phyloP scores from a whole-genome alignment of 2,888 invertebrate species.

The Melinaea menophilus region DNA sequence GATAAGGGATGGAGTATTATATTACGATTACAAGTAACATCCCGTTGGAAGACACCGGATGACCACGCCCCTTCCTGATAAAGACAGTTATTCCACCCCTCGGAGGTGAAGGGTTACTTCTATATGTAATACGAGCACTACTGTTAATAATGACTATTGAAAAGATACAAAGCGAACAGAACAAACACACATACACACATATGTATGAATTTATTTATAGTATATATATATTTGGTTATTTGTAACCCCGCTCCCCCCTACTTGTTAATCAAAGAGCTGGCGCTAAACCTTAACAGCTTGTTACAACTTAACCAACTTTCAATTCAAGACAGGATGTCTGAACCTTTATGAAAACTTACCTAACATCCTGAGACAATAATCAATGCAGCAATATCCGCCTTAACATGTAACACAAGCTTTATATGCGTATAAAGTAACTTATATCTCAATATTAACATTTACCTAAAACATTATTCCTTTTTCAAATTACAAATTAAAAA shows the following conservation, averaged over 20 bases:
- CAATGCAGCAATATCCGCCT: constrained; percentile 29
- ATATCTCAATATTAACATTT: too few relatives aligned
- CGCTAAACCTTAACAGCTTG: constrained; percentile 11
- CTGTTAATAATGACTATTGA: neutral
- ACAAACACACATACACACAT: too few relatives aligned
- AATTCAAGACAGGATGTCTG: constrained; percentile 32
- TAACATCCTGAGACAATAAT: constrained; percentile 36
- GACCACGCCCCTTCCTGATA: constrained; percentile 71
- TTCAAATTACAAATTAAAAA: too few relatives aligned
- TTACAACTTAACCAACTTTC: constrained; percentile 26
- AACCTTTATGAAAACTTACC: constrained; percentile 35
- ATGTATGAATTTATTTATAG: too few relatives aligned
- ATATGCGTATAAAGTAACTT: neutral
- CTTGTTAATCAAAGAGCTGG: too few relatives aligned
- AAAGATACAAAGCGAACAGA: neutral
- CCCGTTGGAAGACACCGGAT: constrained; percentile 61
- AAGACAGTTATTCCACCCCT: constrained; percentile 56
- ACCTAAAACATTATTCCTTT: too few relatives aligned
- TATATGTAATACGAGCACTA: constrained; percentile 23
- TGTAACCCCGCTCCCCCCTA: too few relatives aligned
- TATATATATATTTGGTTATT: too few relatives aligned
- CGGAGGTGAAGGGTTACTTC: constrained; percentile 35
- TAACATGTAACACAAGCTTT: neutral
- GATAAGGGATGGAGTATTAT: constrained; percentile 42
- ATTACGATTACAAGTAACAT: constrained; percentile 56